A percentile compares a stretch with the other conserved stretches of the same genome.
Evolutionary conservation across 2,113 vertebrate genomes (phyloP).

Genomic region (Xenotilapia longispinis): DNA sequence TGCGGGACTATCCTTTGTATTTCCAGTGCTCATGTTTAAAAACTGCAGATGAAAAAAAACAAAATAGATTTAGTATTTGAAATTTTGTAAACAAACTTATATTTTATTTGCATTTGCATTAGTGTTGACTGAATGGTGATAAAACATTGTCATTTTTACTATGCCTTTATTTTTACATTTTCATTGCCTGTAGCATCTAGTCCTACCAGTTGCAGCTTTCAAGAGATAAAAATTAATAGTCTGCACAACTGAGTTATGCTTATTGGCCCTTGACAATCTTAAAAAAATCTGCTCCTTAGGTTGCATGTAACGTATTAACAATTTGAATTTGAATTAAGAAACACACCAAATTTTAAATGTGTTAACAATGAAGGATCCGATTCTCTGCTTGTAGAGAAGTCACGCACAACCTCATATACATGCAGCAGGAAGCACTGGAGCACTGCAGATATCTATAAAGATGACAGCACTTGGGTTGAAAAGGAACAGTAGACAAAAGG

Average conservation of each 20-base stretch:
- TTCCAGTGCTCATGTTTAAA: background rate
- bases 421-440: background rate
- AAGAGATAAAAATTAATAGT: background rate
- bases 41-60: background rate
- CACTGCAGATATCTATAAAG: background rate
- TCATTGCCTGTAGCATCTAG: background rate
- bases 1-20: background rate
- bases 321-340: background rate
- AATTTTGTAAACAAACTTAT: background rate
- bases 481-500: background rate
- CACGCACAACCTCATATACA: background rate
- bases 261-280: background rate
- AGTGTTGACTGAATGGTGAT: background rate
- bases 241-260: background rate
- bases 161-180: background rate
- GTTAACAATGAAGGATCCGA: background rate
- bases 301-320: background rate
- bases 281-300: background rate
- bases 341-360: background rate
- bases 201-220: background rate
- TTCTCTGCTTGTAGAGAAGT: background rate
- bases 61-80: background rate
- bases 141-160: background rate
- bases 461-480: background rate
- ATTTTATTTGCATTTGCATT: background rate